These are phyloP conservation scores for Grammomys surdaster DNA, from an alignment of 2,113 vertebrate species.

Conservation along the genomic window DNA sequence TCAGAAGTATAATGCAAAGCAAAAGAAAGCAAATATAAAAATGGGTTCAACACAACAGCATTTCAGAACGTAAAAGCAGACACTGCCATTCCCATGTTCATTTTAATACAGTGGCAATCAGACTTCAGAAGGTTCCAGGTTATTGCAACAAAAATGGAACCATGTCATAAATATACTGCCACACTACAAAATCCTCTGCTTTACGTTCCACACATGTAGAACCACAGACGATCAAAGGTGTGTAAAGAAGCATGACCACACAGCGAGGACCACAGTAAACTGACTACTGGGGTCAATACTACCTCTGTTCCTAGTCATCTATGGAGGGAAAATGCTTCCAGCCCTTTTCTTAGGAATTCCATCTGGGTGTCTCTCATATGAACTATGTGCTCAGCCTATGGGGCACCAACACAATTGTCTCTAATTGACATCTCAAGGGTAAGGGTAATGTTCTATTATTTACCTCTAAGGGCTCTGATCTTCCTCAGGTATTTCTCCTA, in stretches of 20 bases:
- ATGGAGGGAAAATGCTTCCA: background rate
- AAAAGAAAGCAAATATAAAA: slow-evolving; percentile 9
- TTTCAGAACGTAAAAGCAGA: slow-evolving; percentile 46
- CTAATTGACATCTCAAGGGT: background rate
- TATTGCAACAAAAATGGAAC: background rate
- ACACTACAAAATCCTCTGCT: background rate
- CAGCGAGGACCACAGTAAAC: background rate
- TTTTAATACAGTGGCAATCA: background rate
- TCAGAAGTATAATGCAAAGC: slow-evolving; percentile 2
- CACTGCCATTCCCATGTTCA: background rate
- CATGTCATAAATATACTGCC: background rate
- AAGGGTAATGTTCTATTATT: slow-evolving; percentile 38
- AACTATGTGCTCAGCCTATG: background rate
- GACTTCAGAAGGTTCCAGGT: background rate
- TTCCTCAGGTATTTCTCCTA: background rate
- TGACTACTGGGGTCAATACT: background rate
- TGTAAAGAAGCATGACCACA: background rate
- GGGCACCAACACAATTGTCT: background rate
- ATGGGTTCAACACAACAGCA: background rate
- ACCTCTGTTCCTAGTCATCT: background rate
- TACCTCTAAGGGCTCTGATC: background rate
- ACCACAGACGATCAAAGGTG: background rate
- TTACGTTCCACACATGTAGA: background rate
- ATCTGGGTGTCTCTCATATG: background rate
- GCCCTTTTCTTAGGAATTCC: background rate